These are phyloP conservation scores for Tachysurus vachellii DNA, from an alignment of 2,113 vertebrate species.

Conservation along the genomic window DNA sequence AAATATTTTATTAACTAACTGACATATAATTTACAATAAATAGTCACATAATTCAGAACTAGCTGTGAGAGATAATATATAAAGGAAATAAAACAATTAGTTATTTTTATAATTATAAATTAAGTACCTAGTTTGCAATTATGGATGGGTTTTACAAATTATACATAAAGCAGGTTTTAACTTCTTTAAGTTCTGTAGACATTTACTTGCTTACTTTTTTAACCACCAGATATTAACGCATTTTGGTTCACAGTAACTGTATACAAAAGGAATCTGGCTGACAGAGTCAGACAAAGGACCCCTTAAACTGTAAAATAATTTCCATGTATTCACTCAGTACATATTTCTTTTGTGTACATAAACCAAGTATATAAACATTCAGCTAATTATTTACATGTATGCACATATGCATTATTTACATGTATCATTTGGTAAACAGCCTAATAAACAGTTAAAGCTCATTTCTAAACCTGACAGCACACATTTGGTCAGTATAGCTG, in stretches of 20 bases:
- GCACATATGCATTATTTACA: background rate
- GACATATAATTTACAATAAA: background rate
- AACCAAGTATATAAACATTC: background rate
- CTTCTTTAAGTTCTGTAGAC: background rate
- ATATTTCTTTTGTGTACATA: background rate
- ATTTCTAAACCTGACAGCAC: background rate
- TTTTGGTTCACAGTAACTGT: background rate
- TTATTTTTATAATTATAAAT: background rate
- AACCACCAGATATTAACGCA: background rate
- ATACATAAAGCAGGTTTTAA: background rate
- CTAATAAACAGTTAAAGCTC: background rate
- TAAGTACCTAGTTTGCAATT: background rate
- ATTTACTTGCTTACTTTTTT: background rate
- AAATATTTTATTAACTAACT: background rate
- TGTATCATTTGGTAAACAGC: background rate
- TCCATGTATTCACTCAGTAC: background rate
- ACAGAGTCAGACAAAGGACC: background rate
- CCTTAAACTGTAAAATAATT: background rate
- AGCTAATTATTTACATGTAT: background rate
- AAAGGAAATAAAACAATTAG: background rate
- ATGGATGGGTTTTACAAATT: background rate
- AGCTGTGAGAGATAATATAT: background rate
- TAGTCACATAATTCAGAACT: background rate
- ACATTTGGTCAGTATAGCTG: background rate
- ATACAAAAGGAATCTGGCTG: background rate